Conservation (phyloP, 2,113 vertebrate genomes). For the Oreotrochilus melanogaster region DNA sequence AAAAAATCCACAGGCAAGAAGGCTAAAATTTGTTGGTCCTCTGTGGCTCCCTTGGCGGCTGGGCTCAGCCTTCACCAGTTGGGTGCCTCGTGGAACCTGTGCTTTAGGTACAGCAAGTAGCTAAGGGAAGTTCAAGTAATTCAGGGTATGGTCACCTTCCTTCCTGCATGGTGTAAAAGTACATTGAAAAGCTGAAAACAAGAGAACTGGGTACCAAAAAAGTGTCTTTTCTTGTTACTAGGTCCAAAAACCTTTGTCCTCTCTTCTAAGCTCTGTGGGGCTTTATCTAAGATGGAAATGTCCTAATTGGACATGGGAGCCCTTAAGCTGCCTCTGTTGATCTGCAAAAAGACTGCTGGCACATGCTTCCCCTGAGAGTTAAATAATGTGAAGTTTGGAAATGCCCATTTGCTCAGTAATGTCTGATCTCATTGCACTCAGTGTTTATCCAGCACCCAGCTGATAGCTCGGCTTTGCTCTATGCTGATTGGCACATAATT, state of each 20-base stretch:
- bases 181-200: background rate
- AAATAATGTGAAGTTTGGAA: background rate
- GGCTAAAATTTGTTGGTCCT: background rate
- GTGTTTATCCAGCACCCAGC: slow-evolving; percentile 46
- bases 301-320: background rate
- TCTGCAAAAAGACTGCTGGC: background rate
- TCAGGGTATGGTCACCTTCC: background rate
- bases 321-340: background rate
- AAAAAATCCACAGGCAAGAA: background rate
- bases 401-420: background rate
- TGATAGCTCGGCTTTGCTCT: slow-evolving; percentile 25
- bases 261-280: background rate
- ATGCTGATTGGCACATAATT: slow-evolving; percentile 60
- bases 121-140: background rate
- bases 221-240: rapidly evolving
- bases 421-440: background rate
- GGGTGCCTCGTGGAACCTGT: background rate
- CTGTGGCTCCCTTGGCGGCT: background rate
- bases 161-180: background rate
- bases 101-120: background rate
- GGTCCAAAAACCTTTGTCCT: background rate
- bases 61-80: background rate
- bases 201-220: background rate
- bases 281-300: background rate
- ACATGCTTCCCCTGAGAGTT: background rate